Evolutionary conservation across 1,140 invertebrate genomes (phyloP).

Genomic region (Ladona fulva): DNA sequence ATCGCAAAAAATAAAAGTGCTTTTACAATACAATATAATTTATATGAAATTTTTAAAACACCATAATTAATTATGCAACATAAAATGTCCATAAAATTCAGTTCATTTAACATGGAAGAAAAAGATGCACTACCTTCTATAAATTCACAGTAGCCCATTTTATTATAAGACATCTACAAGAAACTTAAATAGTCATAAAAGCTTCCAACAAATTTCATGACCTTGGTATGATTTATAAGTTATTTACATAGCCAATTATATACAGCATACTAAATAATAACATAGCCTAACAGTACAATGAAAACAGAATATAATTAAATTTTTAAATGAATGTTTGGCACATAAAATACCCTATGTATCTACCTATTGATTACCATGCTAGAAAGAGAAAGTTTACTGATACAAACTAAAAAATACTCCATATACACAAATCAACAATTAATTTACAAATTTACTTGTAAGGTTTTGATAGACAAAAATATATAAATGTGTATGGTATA

Average conservation of each 20-base stretch:
- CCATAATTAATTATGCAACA: too few species aligned
- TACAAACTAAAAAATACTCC: neutral
- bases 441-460: conserved; percentile 1
- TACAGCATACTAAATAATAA: neutral
- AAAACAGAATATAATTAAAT: neutral
- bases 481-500: neutral
- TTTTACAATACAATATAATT: too few species aligned
- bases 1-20: too few species aligned
- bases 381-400: neutral
- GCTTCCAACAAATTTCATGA: too few species aligned
- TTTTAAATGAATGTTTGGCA: neutral
- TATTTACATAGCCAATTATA: neutral
- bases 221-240: too few species aligned
- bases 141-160: too few species aligned
- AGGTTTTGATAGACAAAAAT: conserved; percentile 7
- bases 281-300: neutral
- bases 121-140: too few species aligned
- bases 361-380: neutral
- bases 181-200: too few species aligned
- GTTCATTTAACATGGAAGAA: too few species aligned
- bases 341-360: neutral
- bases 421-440: neutral
- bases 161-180: too few species aligned
- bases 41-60: too few species aligned
- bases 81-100: too few species aligned